Conservation (phyloP, 1,140 invertebrate species). For the Leucophenga varia region DNA sequence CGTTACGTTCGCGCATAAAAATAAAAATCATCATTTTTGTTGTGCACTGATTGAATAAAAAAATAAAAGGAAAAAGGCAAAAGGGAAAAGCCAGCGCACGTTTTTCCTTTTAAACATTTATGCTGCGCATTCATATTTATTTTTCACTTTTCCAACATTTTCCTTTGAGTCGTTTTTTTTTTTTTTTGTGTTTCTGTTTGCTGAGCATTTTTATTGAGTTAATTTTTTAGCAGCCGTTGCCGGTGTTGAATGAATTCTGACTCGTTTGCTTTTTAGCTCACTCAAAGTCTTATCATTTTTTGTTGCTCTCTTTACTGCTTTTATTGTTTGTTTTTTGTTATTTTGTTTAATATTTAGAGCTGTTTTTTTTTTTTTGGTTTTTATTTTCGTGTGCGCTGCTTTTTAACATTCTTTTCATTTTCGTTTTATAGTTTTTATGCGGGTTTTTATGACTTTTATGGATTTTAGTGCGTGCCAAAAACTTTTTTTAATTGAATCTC, state of each 20-base stretch:
- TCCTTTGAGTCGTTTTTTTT: too few relatives aligned
- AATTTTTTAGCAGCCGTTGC: too few relatives aligned
- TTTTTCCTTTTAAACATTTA: slow-evolving; percentile 1
- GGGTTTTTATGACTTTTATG: slow-evolving; percentile 56
- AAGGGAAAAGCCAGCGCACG: background rate
- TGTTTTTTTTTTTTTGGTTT: background rate
- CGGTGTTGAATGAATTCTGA: too few relatives aligned
- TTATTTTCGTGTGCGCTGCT: slow-evolving; percentile 17
- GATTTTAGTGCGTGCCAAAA: slow-evolving; percentile 56
- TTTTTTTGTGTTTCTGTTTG: too few relatives aligned
- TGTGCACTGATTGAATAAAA: slow-evolving; percentile 55
- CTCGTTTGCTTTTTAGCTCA: too few relatives aligned
- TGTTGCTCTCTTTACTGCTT: too few relatives aligned
- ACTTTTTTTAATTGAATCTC: slow-evolving; percentile 53
- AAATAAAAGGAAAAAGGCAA: slow-evolving; percentile 15
- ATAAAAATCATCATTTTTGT: slow-evolving; percentile 55
- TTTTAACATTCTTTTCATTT: slow-evolving; percentile 55
- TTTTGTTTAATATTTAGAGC: too few relatives aligned
- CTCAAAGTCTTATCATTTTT: too few relatives aligned
- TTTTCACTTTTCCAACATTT: too few relatives aligned
- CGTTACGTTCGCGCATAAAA: slow-evolving; percentile 56
- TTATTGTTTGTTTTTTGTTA: too few relatives aligned
- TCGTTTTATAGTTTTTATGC: slow-evolving; percentile 55
- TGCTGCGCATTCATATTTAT: slow-evolving; percentile 16
- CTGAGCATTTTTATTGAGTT: too few relatives aligned